These are phyloP conservation scores for Dicyrtoma fusca DNA, from an alignment of 2,888 invertebrate species.

Conservation along the genomic window DNA sequence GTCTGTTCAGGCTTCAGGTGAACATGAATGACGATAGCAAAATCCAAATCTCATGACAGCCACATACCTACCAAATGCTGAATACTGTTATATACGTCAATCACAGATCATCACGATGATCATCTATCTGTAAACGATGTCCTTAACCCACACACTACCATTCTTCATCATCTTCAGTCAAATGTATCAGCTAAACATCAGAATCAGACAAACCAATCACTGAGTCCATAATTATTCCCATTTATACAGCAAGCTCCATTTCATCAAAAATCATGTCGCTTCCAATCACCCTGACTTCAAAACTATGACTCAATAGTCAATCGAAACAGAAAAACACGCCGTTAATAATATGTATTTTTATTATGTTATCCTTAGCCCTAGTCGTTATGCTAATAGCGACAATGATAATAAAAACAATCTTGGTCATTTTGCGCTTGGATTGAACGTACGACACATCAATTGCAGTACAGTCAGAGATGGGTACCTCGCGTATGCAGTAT, in stretches of 20 bases:
- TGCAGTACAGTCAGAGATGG: no score
- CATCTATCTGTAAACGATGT: constrained; percentile 6
- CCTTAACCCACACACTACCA: constrained; percentile 27
- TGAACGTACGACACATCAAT: no score
- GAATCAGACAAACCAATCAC: neutral
- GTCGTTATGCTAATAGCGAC: neutral
- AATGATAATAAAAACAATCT: neutral
- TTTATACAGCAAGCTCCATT: neutral
- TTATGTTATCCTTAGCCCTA: neutral
- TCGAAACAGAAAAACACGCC: neutral
- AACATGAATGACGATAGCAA: neutral
- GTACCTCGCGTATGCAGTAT: no score
- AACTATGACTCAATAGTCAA: constrained; percentile 13
- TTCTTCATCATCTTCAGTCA: no score
- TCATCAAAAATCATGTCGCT: constrained; percentile 2
- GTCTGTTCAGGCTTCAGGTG: no score
- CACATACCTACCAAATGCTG: constrained; percentile 1
- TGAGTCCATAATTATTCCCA: constrained; percentile 1
- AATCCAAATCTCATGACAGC: constrained; percentile 18
- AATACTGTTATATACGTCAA: constrained; percentile 25
- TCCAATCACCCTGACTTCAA: constrained; percentile 10
- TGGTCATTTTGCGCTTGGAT: no score
- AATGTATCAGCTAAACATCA: no score
- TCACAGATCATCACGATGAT: constrained; percentile 24
- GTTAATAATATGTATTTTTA: neutral